Evolutionary conservation across 2,113 vertebrate species (phyloP), one percentile per base, ranked within the genome.

Genomic region (Bubo blakistoni): DNA sequence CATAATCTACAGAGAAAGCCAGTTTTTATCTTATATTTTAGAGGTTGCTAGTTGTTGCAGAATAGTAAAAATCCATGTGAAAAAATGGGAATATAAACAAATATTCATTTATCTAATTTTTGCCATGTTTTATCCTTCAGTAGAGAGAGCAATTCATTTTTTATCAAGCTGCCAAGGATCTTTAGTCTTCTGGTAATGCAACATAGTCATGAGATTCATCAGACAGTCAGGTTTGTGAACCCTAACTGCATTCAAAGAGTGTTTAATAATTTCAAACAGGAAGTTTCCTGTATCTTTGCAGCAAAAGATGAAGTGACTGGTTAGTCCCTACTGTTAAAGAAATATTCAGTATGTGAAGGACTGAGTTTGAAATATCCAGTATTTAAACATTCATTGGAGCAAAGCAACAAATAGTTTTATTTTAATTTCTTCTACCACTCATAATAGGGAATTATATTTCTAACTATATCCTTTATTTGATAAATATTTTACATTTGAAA

Each of bases 181-280:
- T 97, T 98, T 91, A 96, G 81, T 94, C 69, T 91, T 97, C 81
- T 63, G 24, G 67, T 96, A 94, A 86, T 87, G 93, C 74, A 94
- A 84, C 90, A 90, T 7, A 95, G 94, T 59, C 47, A 79, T 91
- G 85, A 91, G 83, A 90, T 47, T 13, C 81, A 70, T 89, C 55
- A 78, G 69, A 52, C 86, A 96, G 94, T 94, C 92, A 96, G 83
- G 57, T 94, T 67, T 84, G 49, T 96, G 96, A 97, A 93, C 87
- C 67, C 40, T 40, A 57, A 78, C 89, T 96, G 88, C 55, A 77
- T 96, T 94, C 95, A 88, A 81, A 93, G 30, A 66, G 27, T 57
- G n/a, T 61, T 98, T 91, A 97, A 97, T 98, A 97, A 98, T 98
- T 98, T 97, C 81, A 97, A 51, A 76, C 76, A 78, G 52, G 47